Evolutionary conservation across 2,888 invertebrate genomes (phyloP).

Genomic region (Chrysolina oricalcia): DNA sequence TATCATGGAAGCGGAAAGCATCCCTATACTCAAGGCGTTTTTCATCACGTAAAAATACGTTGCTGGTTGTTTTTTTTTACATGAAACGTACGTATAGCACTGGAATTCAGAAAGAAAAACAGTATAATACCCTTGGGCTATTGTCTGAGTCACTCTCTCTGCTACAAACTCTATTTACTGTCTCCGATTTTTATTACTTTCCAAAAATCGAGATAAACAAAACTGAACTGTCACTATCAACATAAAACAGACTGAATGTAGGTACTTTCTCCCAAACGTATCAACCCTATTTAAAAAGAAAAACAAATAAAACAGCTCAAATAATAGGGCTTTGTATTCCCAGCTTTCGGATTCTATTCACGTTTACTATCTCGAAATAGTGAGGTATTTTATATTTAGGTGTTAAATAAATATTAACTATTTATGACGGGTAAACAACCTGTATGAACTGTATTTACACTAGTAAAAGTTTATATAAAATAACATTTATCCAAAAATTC

Average conservation of each 20-base stretch:
- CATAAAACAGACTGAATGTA: constrained; percentile 10
- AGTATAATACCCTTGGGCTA: background rate
- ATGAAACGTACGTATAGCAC: too few species aligned
- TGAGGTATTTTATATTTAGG: constrained; percentile 39
- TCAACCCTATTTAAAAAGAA: constrained; percentile 29
- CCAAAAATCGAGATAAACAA: constrained; percentile 6
- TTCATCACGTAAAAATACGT: too few species aligned
- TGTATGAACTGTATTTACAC: constrained; percentile 54
- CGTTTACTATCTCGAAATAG: constrained; percentile 35
- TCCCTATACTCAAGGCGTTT: too few species aligned
- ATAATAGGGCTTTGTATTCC: constrained; percentile 26
- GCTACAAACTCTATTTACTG: background rate
- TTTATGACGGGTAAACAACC: constrained; percentile 52
- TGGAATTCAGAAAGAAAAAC: too few species aligned
- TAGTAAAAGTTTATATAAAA: constrained; percentile 55
- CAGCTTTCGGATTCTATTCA: constrained; percentile 12
- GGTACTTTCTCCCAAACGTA: constrained; percentile 26
- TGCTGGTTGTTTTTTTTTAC: too few species aligned
- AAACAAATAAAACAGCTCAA: constrained; percentile 31
- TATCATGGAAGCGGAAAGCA: too few species aligned
- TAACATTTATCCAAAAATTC: constrained; percentile 58
- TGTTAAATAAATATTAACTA: constrained; percentile 48
- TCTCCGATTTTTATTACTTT: constrained; percentile 4
- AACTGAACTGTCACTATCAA: constrained; percentile 15
- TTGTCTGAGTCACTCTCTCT: background rate